phyloP scores from a whole-genome alignment of 2,113 vertebrate species.

The Atrichornis clamosus region DNA sequence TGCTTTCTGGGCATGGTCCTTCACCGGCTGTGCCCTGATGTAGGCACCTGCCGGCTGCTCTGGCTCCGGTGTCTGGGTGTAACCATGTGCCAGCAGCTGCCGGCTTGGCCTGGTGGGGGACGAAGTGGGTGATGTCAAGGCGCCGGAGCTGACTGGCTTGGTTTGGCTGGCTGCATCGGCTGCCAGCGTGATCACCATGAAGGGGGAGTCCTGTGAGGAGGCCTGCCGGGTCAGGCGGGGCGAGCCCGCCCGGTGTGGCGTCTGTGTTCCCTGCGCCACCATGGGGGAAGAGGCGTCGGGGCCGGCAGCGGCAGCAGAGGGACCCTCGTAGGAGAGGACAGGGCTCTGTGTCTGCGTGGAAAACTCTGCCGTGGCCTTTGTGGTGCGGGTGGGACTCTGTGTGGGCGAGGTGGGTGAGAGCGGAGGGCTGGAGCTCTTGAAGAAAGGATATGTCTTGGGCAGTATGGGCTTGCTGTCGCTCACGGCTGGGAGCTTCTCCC shows the following conservation, averaged over 20 bases:
- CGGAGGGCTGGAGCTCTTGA: conserved; percentile 84
- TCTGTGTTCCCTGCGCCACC: conserved; percentile 84
- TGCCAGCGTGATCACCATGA: conserved; percentile 87
- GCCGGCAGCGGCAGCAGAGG: conserved; percentile 17
- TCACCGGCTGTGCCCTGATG: conserved; percentile 59
- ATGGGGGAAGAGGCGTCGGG: conserved; percentile 67
- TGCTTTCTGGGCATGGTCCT: conserved; percentile 70
- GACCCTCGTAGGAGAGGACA: conserved; percentile 63
- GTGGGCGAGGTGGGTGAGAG: conserved; percentile 87
- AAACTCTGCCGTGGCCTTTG: conserved; percentile 83
- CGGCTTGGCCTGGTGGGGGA: conserved; percentile 82
- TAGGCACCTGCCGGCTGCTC: conserved; percentile 72
- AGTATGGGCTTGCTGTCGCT: conserved; percentile 69
- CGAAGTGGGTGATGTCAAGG: conserved; percentile 85
- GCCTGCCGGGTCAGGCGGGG: conserved; percentile 86
- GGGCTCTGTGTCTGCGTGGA: conserved; percentile 88
- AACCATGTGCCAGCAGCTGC: conserved; percentile 79
- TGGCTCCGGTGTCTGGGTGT: conserved; percentile 73
- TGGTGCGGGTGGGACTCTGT: conserved; percentile 80
- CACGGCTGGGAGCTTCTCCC: conserved; percentile 71
- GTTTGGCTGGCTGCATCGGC: conserved; percentile 84
- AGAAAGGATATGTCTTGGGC: conserved; percentile 84
- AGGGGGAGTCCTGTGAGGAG: conserved; percentile 86
- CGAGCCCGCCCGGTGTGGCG: conserved; percentile 74
- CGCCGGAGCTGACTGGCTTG: conserved; percentile 82